Base-by-base conservation (phyloP, 2,888 invertebrate species). In the Drosophila cognata region DNA sequence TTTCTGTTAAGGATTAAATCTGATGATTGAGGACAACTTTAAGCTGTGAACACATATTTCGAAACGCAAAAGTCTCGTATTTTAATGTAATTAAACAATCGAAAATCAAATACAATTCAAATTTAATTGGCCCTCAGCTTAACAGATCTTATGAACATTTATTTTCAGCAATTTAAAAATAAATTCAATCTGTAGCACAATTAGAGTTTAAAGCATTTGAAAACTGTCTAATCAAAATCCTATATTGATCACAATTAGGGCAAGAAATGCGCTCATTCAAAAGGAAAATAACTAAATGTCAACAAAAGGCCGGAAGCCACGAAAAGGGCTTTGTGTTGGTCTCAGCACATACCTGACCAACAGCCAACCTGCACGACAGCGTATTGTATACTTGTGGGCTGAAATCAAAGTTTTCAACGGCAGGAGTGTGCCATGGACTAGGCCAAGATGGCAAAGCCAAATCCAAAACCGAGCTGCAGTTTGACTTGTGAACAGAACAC, bases 281-380 rank as follows among this genome's bases (percentile, higher is more conserved):
- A 65, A 59, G 29, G 77, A 71, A 81, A 68, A 81, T 81, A 72
- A 59, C 67, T 31, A 68, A 72, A 63, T 59, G 57, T 48, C 43
- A 72, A 78, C 77, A 78, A 77, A 80, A 36, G 67, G 46, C 61
- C 43, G 53, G 71, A 76, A 78, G 71, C 60, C 64, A 10, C 21
- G 29, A 18, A 55, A 71, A 64, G 51, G 8, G 21, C 48, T 58
- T 65, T 63, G 62, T 74, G 56, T 60, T 62, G 53, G 53, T 51
- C 48, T 25, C 33, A 51, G n/a, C 48, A 56, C 61, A 53, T 51
- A 56, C 52, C 36, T 28, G 61, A 16, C 57, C 51, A 61, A 28
- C 28, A 48, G 28, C 41, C 59, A 33, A 8, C 11, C 11, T 18
- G 21, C 13, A 13, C 28, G 18, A 16, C 4, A 28, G 28, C 43